phyloP scores from a whole-genome alignment of 2,113 vertebrate genomes.

The Engystomops pustulosus region DNA sequence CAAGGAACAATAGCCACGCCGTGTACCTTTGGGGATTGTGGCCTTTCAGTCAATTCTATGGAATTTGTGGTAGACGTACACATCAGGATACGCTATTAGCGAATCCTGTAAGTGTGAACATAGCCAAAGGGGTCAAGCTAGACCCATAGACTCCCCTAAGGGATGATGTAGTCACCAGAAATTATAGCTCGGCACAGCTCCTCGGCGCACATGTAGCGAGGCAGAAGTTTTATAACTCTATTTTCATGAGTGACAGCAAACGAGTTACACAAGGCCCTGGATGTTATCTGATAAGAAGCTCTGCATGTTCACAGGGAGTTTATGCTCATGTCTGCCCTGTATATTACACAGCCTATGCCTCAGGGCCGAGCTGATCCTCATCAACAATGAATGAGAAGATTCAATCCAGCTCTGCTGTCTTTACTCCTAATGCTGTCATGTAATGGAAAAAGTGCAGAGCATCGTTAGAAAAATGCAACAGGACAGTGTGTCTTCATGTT shows the following conservation, averaged over 20 bases:
- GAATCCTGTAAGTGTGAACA: not conserved
- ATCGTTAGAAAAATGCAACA: not conserved
- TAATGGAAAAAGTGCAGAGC: slow-evolving; percentile 17
- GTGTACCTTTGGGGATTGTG: too few relatives aligned
- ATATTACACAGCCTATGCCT: slow-evolving; percentile 37
- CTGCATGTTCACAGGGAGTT: not conserved
- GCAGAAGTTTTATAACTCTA: not conserved
- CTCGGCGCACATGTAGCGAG: not conserved
- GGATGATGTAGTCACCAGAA: too few relatives aligned
- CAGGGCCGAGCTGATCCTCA: slow-evolving; percentile 31
- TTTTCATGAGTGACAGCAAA: not conserved
- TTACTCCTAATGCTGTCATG: not conserved
- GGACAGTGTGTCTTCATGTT: not conserved
- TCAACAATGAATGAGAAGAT: slow-evolving; percentile 47
- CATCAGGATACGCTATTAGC: not conserved
- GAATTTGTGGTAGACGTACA: too few relatives aligned
- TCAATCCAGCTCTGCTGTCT: slow-evolving; percentile 29
- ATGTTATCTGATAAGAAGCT: not conserved
- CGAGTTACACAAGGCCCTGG: not conserved
- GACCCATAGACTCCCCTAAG: not conserved
- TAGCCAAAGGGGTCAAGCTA: not conserved
- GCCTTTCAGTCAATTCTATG: too few relatives aligned
- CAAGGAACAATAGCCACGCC: too few relatives aligned
- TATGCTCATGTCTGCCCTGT: not conserved
- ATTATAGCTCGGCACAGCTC: too few relatives aligned